Base-by-base conservation (phyloP, 2,113 vertebrate species). In the Cyphomyrus discorhynchus region DNA sequence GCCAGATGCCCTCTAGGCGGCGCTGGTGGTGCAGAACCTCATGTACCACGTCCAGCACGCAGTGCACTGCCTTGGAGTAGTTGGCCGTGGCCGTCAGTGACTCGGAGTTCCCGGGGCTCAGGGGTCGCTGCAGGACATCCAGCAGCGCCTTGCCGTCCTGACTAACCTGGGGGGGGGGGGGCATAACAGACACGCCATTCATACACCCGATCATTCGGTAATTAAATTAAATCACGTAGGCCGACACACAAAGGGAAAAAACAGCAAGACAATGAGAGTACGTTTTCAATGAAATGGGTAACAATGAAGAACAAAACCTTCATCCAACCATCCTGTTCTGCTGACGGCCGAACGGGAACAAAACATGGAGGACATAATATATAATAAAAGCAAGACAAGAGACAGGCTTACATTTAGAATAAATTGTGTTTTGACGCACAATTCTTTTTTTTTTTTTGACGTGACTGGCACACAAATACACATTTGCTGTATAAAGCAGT, bases 1-100 rank as follows among this genome's bases (percentile, higher is more conserved):
- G 98, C 97, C 98, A 98, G 91, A 97, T 97, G 91, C 97, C 97
- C 91, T 99, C 98, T 0, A 99, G 96, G 74, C 97, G 96, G 70
- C 97, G 96, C 92, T 99, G 97, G 93, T 97, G 97, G 83, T 97
- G 97, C 90, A 98, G 94, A 39, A 97, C 96, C 89, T 97, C 97
- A 0, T 98, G 97, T 0, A 98, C 96, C 91, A 97, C 96, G 5
- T 98, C 97, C 93, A 98, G 74, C 58, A 98, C 96, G 88, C 96
- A 96, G 88, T 97, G 96, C 66, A 98, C 97, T 0, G 97, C 97
- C 90, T 96, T 96, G 93, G 96, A 97, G 92, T 98, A 98, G 93
- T 98, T 97, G 88, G 97, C 97, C 31, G 97, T 97, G 86, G 96
- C 96, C 0, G 97, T 97, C 91, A 97, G 96, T 45, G 96, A 97